Evolutionary conservation across 2,797 vertebrate genomes (phyloP), one percentile per base, ranked within the genome.

Genomic region (Myotis daubentonii): DNA sequence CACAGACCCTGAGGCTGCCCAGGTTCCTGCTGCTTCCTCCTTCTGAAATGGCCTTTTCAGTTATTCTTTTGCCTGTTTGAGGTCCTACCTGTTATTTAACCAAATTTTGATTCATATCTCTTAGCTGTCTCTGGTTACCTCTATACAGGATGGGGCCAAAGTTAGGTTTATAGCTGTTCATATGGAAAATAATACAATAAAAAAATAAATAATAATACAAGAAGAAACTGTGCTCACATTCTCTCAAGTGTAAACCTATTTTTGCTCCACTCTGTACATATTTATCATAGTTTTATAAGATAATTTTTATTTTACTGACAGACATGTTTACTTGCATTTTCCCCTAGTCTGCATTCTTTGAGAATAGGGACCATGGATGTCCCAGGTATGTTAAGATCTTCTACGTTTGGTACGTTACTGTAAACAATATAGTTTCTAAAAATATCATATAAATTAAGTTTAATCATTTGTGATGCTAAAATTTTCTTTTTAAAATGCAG

Each of bases 351-450:
- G 49, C 47, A 20, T 79, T 92, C 41, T 53, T 92, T 36, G 20
- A 70, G n/a, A 30, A 13, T 44, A 90, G 20, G 30, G 3, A 28
- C 55, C 41, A 1, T 23, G 22, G 5, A 2, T n/a, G 8, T 0
- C 41, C 30, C 70, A 17, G 70, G 36, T 76, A 47, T 62, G 33
- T 44, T 68, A 75, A 10, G 19, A 19, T 38, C 19, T 70, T 30
- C 19, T 51, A 28, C 5, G 25, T 36, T 30, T 82, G 84, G 10
- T 13, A 51, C 2, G 25, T 91, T 62, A 47, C 53, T 25, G 91
- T 94, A 76, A 65, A 62, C 10, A 66, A 47, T 12, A 51, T 17
- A 66, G 11, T 89, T 53, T 87, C 33, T 71, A 87, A 91, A 79
- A 3, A 72, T 83, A 57, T 15, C 10, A 72, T 93, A 28, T 44